Conservation (phyloP, 2,797 vertebrate genomes). For the Argentina silus region DNA sequence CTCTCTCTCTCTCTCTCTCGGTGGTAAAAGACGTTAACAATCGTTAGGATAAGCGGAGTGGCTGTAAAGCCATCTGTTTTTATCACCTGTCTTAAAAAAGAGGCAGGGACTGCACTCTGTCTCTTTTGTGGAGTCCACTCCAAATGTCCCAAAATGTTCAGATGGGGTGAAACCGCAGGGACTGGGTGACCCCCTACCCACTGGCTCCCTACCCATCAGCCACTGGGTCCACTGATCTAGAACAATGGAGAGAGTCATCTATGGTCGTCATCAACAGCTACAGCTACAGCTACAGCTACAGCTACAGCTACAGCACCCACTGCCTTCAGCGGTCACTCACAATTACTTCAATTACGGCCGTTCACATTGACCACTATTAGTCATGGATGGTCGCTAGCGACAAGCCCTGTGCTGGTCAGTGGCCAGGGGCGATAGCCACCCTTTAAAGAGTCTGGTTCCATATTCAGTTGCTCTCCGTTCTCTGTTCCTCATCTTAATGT, state of each 20-base stretch:
- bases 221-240: conserved; percentile 6
- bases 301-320: not conserved
- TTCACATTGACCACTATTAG: not conserved
- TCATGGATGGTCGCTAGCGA: no score
- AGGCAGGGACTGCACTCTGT: conserved; percentile 51
- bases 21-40: conserved; percentile 39
- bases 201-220: conserved; percentile 19
- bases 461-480: not conserved
- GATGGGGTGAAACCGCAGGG: conserved; percentile 25
- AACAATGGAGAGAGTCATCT: conserved; percentile 2
- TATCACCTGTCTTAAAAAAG: conserved; percentile 65
- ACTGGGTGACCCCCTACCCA: conserved; percentile 17
- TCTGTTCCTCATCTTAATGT: not conserved
- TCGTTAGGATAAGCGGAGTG: conserved; percentile 60
- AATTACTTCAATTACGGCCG: not conserved
- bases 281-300: not conserved
- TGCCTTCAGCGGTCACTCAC: no score
- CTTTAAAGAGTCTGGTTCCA: not conserved
- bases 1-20: not conserved
- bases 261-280: conserved; percentile 1
- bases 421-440: not conserved
- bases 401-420: not conserved
- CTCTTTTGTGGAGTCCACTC: conserved; percentile 64
- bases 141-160: conserved; percentile 32
- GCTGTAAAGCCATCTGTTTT: conserved; percentile 64